These are phyloP conservation scores for Tricholaema leucomelas DNA, from an alignment of 2,113 vertebrate species.

Conservation along the genomic window DNA sequence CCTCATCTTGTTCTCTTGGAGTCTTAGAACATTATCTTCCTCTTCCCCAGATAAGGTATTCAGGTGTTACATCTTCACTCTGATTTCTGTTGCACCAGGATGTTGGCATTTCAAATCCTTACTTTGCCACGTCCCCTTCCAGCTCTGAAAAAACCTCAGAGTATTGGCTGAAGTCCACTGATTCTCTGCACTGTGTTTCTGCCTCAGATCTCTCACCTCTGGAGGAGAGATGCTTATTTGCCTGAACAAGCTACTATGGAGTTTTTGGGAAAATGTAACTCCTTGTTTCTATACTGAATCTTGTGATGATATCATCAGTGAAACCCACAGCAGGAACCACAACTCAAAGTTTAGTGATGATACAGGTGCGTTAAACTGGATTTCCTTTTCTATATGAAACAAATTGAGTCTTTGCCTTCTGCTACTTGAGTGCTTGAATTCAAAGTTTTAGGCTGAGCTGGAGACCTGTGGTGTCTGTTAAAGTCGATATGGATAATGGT, in stretches of 20 bases:
- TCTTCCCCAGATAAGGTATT: neutral
- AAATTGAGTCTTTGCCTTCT: neutral
- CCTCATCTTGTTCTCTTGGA: neutral
- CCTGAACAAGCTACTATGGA: neutral
- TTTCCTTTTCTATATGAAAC: neutral
- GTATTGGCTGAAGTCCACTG: neutral
- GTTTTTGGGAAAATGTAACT: neutral
- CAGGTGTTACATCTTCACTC: neutral
- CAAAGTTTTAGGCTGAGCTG: neutral
- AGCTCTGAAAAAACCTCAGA: neutral
- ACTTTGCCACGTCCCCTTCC: neutral
- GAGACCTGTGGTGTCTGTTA: neutral
- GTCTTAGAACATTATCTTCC: neutral
- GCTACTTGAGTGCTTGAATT: neutral
- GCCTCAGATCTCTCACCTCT: neutral
- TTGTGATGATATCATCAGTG: neutral
- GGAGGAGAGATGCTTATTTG: neutral
- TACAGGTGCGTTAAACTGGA: neutral
- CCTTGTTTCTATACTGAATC: neutral
- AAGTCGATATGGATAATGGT: neutral
- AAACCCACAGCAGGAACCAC: neutral
- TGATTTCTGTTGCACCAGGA: neutral
- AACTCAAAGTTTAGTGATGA: neutral
- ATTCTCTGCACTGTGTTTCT: neutral
- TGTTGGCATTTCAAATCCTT: neutral